Evolutionary conservation across 2,888 invertebrate genomes (phyloP).

Genomic region (Cephus runcator): DNA sequence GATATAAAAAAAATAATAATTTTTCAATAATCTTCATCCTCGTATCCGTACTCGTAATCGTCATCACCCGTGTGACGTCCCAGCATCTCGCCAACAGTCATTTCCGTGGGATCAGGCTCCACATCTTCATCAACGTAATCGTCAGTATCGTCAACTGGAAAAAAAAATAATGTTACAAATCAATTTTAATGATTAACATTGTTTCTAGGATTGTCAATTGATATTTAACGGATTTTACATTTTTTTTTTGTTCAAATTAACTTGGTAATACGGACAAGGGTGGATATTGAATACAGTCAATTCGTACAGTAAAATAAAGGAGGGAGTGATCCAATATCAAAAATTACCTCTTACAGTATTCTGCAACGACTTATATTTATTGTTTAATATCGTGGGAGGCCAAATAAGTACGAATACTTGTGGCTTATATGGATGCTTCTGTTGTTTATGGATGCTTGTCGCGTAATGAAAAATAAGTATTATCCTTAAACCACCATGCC

Average conservation of each 20-base stretch:
- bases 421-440: too few species aligned
- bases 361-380: too few species aligned
- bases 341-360: too few species aligned
- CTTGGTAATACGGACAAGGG: neutral
- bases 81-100: conserved; percentile 56
- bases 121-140: conserved; percentile 56
- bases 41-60: conserved; percentile 72
- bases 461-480: too few species aligned
- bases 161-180: neutral
- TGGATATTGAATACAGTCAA: neutral
- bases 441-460: too few species aligned
- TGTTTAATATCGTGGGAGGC: too few species aligned
- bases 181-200: neutral
- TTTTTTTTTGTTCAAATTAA: neutral
- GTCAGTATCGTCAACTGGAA: conserved; percentile 42
- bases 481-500: too few species aligned
- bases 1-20: conserved; percentile 15
- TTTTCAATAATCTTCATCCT: conserved; percentile 74
- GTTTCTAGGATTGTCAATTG: neutral
- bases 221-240: neutral
- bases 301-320: too few species aligned
- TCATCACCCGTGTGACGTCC: conserved; percentile 72
- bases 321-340: too few species aligned
- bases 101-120: conserved; percentile 51
- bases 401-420: too few species aligned